Conservation (phyloP, 1,140 invertebrate species). For the Conus ventricosus region DNA sequence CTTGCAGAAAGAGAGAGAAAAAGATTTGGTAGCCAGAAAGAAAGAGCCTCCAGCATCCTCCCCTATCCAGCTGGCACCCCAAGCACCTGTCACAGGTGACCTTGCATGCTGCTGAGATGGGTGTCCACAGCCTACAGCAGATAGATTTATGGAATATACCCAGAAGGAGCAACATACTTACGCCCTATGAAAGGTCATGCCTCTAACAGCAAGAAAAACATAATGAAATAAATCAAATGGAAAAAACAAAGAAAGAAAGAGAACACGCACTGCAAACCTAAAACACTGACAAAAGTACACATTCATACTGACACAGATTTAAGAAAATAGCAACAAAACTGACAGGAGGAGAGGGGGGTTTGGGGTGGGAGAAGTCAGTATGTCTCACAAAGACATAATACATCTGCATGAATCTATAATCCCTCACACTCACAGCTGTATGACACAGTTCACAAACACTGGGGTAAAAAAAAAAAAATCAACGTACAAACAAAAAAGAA, state of each 20-base stretch:
- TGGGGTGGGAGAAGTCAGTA: too few relatives aligned
- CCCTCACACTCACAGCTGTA: too few relatives aligned
- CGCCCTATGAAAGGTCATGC: slow-evolving; percentile 1
- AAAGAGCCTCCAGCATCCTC: neutral
- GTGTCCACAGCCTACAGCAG: too few relatives aligned
- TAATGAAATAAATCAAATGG: neutral
- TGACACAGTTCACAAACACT: too few relatives aligned
- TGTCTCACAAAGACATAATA: too few relatives aligned
- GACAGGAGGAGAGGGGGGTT: too few relatives aligned
- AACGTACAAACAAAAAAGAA: too few relatives aligned
- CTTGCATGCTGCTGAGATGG: too few relatives aligned
- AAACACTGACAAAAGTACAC: neutral
- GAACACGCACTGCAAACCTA: neutral
- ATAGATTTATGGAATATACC: too few relatives aligned
- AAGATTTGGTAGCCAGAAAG: neutral
- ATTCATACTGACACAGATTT: neutral
- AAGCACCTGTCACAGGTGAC: neutral
- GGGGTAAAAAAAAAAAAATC: too few relatives aligned
- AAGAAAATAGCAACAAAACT: neutral
- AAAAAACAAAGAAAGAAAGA: neutral
- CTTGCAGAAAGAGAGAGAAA: neutral
- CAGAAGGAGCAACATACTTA: neutral
- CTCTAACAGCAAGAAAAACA: neutral
- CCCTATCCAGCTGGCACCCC: neutral
- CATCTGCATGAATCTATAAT: too few relatives aligned